Evolutionary conservation across 2,113 vertebrate genomes (phyloP).

Genomic region (Marmota flaviventris): DNA sequence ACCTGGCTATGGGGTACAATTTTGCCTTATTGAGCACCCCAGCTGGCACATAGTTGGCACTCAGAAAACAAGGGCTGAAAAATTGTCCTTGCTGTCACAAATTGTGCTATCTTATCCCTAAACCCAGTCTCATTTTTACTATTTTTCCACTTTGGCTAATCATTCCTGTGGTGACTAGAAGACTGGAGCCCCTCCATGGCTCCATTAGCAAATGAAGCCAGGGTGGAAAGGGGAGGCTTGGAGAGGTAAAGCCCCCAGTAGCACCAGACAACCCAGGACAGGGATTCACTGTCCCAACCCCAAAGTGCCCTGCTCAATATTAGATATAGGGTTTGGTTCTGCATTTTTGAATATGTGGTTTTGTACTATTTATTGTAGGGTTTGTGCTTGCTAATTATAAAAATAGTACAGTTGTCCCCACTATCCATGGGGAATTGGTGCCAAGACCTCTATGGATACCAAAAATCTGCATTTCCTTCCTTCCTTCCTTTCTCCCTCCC

Average conservation of each 20-base stretch:
- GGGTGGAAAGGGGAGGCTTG: background rate
- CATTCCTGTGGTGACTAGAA: background rate
- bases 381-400: background rate
- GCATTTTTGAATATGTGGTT: conserved; percentile 16
- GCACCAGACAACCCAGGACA: background rate
- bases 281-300: background rate
- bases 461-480: background rate
- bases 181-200: background rate
- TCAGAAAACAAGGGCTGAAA: conserved; percentile 24
- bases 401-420: background rate
- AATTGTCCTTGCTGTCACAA: background rate
- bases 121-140: background rate
- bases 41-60: background rate
- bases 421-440: background rate
- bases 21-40: background rate
- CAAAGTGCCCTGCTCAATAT: background rate
- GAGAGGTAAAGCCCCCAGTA: background rate
- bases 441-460: background rate
- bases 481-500: no score
- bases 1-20: background rate
- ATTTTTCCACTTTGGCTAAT: conserved; percentile 2
- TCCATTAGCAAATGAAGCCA: conserved; percentile 4
- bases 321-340: background rate
- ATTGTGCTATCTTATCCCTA: conserved; percentile 6
- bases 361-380: background rate